phyloP scores from a whole-genome alignment of 2,888 invertebrate genomes.

The Parnassius mnemosyne region DNA sequence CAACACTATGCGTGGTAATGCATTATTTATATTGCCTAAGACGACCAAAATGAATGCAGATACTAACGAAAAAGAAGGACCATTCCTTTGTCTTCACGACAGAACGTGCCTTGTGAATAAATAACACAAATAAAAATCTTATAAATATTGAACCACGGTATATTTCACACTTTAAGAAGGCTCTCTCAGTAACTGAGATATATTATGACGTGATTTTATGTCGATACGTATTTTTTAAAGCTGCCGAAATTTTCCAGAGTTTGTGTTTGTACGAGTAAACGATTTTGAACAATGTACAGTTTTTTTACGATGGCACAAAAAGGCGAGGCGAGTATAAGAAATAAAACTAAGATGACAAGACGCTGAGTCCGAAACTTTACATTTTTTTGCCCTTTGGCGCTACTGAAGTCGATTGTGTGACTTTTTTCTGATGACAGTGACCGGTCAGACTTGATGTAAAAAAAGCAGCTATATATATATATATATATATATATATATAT shows the following conservation, averaged over 20 bases:
- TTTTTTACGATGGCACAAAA: constrained; percentile 44
- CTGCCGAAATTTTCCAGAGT: constrained; percentile 56
- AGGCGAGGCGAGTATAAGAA: constrained; percentile 35
- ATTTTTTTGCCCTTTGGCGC: constrained; percentile 27
- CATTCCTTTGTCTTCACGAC: constrained; percentile 39
- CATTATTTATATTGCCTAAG: constrained; percentile 77
- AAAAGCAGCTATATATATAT: too few species aligned
- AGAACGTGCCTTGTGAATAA: constrained; percentile 63
- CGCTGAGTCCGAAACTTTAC: constrained; percentile 26
- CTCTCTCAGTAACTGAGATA: constrained; percentile 63
- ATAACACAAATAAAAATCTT: constrained; percentile 76
- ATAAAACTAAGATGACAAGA: constrained; percentile 45
- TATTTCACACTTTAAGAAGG: constrained; percentile 74
- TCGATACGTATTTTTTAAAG: constrained; percentile 57
- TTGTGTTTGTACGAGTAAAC: constrained; percentile 65
- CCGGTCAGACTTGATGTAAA: constrained; percentile 11
- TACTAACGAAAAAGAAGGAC: constrained; percentile 72
- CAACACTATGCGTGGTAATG: constrained; percentile 73
- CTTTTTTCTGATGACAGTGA: constrained; percentile 32
- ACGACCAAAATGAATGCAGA: constrained; percentile 75
- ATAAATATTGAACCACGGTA: constrained; percentile 77
- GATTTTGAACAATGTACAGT: constrained; percentile 59
- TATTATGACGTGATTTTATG: constrained; percentile 68
- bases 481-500: too few species aligned
- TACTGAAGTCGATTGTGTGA: constrained; percentile 33